phyloP scores from a whole-genome alignment of 2,113 vertebrate species.

The Chlamydotis undulata region DNA sequence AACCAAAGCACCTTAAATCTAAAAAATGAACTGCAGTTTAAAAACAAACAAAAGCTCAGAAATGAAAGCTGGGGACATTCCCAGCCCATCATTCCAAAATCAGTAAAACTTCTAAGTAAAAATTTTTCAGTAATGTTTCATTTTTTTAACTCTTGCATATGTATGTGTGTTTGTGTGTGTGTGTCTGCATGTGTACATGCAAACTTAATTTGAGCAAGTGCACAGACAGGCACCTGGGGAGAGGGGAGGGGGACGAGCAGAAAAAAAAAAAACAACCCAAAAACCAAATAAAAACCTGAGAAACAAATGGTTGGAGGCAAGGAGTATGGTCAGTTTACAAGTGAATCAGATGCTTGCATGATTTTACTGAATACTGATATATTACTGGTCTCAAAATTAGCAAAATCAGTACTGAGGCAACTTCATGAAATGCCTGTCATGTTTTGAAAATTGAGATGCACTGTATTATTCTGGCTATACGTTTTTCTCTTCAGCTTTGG shows the following conservation, averaged over 20 bases:
- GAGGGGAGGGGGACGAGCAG: too few species aligned
- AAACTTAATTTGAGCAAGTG: background rate
- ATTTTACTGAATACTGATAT: background rate
- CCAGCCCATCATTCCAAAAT: background rate
- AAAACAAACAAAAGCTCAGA: background rate
- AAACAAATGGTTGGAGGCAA: background rate
- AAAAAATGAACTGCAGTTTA: background rate
- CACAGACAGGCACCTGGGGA: background rate
- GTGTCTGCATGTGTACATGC: rapidly evolving
- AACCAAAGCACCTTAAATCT: background rate
- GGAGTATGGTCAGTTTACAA: background rate
- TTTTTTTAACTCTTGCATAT: background rate
- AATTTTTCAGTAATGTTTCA: background rate
- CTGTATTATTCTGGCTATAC: background rate
- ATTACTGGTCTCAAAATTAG: background rate
- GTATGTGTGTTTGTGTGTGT: background rate
- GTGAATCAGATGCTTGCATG: background rate
- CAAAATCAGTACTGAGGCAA: background rate
- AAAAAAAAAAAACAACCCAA: rapidly evolving
- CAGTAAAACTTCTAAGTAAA: background rate
- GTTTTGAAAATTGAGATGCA: background rate
- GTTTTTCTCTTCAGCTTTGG: background rate
- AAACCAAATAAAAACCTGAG: background rate
- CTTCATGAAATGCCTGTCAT: background rate
- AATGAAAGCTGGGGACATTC: background rate